Evolutionary conservation across 2,113 vertebrate species (phyloP), one percentile per base, ranked within the genome.

Genomic region (Mustelus asterias): DNA sequence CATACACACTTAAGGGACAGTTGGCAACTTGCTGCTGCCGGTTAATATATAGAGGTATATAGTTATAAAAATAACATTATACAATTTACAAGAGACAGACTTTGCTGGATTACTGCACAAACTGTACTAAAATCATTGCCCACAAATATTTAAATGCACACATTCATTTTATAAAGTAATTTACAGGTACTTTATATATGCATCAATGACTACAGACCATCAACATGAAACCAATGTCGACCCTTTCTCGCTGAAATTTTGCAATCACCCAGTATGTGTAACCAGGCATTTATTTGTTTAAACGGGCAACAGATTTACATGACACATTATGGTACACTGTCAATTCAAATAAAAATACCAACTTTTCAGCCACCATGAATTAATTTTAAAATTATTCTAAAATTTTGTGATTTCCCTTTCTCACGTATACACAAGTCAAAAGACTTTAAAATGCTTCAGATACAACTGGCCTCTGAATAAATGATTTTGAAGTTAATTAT

Each of bases 81-180:
- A 22, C 6, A 65, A 65, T 93, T 93, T 93, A 37, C 16, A 63
- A 65, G 6, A 65, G 33, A 65, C 29, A 93, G 89, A 18, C 58
- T 63, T 83, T 93, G 33, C 16, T 65, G 14, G 89, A n/a, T 65
- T 93, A 37, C 7, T 37, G 1, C 33, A 92, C 26, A 90, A 11
- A 92, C 4, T 63, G 63, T 11, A 63, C 58, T n/a, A 63, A 92
- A 24, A 58, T 58, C 41, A 11, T 63, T 90, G 54, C 63, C 14
- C 14, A 22, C 3, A 96, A 69, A 96, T 44, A 95, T 29, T 92
- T 96, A 96, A 96, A 76, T 96, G 96, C 93, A 90, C 96, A 41
- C 37, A 26, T 95, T 6, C 22, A 96, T n/a, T 22, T n/a, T 96
- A 83, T 95, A 22, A 95, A 69, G 67, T 44, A 8, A 96, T 76